phyloP scores from a whole-genome alignment of 2,113 vertebrate genomes.

The Calidris pugnax region DNA sequence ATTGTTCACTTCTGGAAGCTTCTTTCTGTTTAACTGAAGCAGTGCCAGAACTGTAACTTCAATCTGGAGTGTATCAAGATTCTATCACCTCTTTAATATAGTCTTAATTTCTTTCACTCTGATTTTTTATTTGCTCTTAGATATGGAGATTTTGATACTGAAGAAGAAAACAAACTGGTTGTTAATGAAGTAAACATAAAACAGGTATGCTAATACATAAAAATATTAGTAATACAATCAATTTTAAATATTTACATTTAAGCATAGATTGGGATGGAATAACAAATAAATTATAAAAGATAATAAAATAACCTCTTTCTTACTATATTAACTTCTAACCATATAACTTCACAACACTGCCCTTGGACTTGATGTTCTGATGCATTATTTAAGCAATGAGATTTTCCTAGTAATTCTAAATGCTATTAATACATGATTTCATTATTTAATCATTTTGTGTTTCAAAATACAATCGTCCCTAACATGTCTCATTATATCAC shows the following conservation, averaged over 20 bases:
- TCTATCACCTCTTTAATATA: not conserved
- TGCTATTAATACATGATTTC: not conserved
- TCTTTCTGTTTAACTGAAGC: not conserved
- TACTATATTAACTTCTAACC: not conserved
- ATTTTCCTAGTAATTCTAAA: not conserved
- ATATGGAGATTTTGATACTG: not conserved
- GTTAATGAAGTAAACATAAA: not conserved
- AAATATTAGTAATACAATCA: not conserved
- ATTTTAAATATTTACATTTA: not conserved
- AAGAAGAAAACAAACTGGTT: not conserved
- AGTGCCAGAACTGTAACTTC: not conserved
- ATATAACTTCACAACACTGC: not conserved
- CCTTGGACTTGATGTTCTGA: not conserved
- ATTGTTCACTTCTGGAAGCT: not conserved
- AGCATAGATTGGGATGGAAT: not conserved
- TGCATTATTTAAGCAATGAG: slow-evolving; percentile 19
- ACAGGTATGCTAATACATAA: not conserved
- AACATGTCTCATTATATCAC: not conserved
- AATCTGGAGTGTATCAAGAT: not conserved
- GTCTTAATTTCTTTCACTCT: not conserved
- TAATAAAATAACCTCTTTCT: not conserved
- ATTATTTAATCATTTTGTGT: slow-evolving; percentile 15
- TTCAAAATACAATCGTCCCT: slow-evolving; percentile 3
- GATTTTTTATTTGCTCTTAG: not conserved
- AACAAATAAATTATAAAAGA: not conserved